Evolutionary conservation across 2,797 vertebrate species (phyloP), one percentile per base, ranked within the genome.

Genomic region (Sebastes dallii): DNA sequence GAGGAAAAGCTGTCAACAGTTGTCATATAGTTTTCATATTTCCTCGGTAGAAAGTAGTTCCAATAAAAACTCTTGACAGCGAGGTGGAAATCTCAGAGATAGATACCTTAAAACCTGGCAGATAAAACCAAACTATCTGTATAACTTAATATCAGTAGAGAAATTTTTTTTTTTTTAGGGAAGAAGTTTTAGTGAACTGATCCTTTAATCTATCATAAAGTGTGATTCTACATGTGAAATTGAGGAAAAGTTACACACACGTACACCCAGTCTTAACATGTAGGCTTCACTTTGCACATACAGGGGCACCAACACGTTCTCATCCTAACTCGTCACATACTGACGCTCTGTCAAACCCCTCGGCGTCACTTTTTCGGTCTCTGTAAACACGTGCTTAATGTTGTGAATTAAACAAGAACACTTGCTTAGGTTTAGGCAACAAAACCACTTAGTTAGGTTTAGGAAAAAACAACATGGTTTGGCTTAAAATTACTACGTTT

Each of bases 1-100:
- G 8, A 73, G 70, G 20, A 52, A 29, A 71, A 36, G 72, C 80
- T 80, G 69, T 81, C 81, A 69, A 76, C 66, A 72, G 22, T 80
- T 75, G 71, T 68, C 36, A 39, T 8, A 67, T 46, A 18, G 58
- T 56, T 59, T 75, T 36, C 4, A 58, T 59, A 30, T 61, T 69
- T 68, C 30, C 29, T 55, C 1, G 1, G 54, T 39, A 54, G 54
- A 72, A 42, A 54, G 18, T 77, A 5, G n/a, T 56, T 62, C 22
- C n/a, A 52, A 12, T 25, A 42, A 68, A 72, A 72, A 18, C 22
- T 58, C 14, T 27, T 30, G 42, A 69, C 56, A 78, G 71, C 0
- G 1, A 68, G 34, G 36, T 66, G 61, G 34, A 66, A 68, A 62
- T 73, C 54, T 72, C 61, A 42, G 27, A 36, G 54, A 71, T 60